phyloP scores from a whole-genome alignment of 1,140 invertebrate species.

The Drosophila lini region DNA sequence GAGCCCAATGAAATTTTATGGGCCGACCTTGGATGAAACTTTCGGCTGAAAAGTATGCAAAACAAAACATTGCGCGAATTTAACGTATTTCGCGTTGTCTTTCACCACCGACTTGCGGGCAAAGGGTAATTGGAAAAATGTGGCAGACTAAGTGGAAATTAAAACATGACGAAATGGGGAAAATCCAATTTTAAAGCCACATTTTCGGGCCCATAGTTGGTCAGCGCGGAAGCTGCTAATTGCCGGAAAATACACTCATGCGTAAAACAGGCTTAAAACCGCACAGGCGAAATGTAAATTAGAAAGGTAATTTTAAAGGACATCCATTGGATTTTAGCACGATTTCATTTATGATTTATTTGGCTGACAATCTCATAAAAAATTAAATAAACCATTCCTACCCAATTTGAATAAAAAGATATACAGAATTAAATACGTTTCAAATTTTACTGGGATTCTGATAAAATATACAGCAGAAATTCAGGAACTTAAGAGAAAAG shows the following conservation, averaged over 20 bases:
- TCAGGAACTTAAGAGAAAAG: too few species aligned
- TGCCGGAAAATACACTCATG: conserved; percentile 27
- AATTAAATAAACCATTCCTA: background rate
- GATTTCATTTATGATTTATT: background rate
- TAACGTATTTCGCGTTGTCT: background rate
- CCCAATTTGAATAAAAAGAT: background rate
- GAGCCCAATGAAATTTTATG: conserved; percentile 66
- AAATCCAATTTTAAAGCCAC: conserved; percentile 41
- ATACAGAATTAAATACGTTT: background rate
- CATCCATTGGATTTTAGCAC: background rate
- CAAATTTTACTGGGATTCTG: too few species aligned
- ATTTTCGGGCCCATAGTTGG: conserved; percentile 1
- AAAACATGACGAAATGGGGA: conserved; percentile 21
- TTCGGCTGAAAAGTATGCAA: conserved; percentile 25
- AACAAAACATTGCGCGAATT: conserved; percentile 34
- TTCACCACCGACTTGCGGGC: conserved; percentile 2
- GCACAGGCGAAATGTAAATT: background rate
- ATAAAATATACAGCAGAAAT: too few species aligned
- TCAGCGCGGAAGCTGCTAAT: conserved; percentile 23
- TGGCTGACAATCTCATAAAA: background rate
- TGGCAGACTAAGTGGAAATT: conserved; percentile 34
- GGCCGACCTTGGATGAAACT: conserved; percentile 32
- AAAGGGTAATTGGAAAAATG: conserved; percentile 40
- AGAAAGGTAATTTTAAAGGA: conserved; percentile 8
- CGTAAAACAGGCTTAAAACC: conserved; percentile 16